Evolutionary conservation across 2,113 vertebrate species (phyloP), one percentile per base, ranked within the genome.

Genomic region (Peromyscus californicus): DNA sequence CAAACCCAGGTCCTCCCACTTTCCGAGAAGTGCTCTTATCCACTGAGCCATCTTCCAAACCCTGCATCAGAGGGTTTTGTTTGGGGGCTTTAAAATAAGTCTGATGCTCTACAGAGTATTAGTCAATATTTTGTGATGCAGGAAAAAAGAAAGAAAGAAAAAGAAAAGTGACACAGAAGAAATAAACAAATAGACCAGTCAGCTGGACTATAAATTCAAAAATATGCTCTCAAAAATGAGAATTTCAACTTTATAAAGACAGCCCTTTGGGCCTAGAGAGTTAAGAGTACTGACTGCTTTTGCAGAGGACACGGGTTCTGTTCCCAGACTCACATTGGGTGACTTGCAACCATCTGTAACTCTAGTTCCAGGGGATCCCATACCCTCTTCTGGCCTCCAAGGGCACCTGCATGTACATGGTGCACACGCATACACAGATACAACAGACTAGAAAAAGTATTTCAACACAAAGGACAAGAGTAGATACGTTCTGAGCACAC

Each of bases 391-490:
- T 57, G 31, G 51, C 51, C 79, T 82, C 33, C 33, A 33, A 15
- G 67, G 24, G 67, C 29, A 65, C 48, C 67, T 45, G 75, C 26
- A 16, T 78, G 45, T 48, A 79, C 15, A 45, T 45, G 45, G 45
- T 45, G 45, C 45, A 45, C 45, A 45, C 45, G 45, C 45, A 79
- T 2, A 33, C 9, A 95, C 87, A 95, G 31, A 75, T 57, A 63
- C 16, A 89, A 84, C 11, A 89, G 26, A 65, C 36, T 59, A 82
- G 36, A 45, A 89, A 95, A 63, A 67, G 45, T 61, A 36, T 95
- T 84, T 80, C 22, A 70, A 70, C 1, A 67, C 54, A 93, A 76
- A 86, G 74, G 22, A 93, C 45, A 93, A 97, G 79, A 88, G 57
- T 22, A 80, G 6, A 7, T 54, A 36, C 10, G 9, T 54, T 54